Percentiles rank a stretch among this genome's conserved stretches.
Evolutionary conservation across 2,113 vertebrate species (phyloP).

Genomic region (Cavia aperea): DNA sequence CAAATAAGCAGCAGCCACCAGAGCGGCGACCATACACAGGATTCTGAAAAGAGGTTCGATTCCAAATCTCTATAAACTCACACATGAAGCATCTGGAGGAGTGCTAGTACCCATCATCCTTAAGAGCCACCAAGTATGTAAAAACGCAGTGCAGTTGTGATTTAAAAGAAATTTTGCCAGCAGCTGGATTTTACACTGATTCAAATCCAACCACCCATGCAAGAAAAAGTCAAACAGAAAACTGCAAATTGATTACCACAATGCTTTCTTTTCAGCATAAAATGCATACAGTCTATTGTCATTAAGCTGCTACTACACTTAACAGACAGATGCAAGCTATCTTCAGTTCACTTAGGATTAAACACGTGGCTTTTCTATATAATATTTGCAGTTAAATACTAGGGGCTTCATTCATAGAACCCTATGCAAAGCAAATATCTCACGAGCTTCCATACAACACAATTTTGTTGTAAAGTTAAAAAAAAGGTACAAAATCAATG

Average conservation of each 20-base stretch:
- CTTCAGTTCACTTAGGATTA: constrained; percentile 67
- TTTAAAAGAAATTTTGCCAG: constrained; percentile 72
- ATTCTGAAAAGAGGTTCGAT: not conserved
- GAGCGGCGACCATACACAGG: not conserved
- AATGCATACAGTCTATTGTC: constrained; percentile 73
- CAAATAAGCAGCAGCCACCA: not conserved
- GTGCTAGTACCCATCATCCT: not conserved
- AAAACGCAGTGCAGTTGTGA: constrained; percentile 52
- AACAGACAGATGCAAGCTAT: constrained; percentile 55
- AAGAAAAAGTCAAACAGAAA: constrained; percentile 70
- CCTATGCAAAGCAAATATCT: constrained; percentile 68
- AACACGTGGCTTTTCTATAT: constrained; percentile 56
- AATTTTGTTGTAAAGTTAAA: constrained; percentile 66
- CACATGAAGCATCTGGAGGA: not conserved
- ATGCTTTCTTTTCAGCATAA: constrained; percentile 71
- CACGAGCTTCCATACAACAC: constrained; percentile 60
- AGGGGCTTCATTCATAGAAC: constrained; percentile 66
- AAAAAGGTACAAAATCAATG: constrained; percentile 38
- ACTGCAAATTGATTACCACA: constrained; percentile 71
- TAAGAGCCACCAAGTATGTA: constrained; percentile 53
- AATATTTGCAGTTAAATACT: constrained; percentile 64
- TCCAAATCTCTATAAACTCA: not conserved
- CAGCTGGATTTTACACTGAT: constrained; percentile 71
- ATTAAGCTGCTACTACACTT: constrained; percentile 71
- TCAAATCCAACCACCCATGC: constrained; percentile 63